Evolutionary conservation across 2,888 invertebrate species (phyloP).

Genomic region (Sturmia bella): DNA sequence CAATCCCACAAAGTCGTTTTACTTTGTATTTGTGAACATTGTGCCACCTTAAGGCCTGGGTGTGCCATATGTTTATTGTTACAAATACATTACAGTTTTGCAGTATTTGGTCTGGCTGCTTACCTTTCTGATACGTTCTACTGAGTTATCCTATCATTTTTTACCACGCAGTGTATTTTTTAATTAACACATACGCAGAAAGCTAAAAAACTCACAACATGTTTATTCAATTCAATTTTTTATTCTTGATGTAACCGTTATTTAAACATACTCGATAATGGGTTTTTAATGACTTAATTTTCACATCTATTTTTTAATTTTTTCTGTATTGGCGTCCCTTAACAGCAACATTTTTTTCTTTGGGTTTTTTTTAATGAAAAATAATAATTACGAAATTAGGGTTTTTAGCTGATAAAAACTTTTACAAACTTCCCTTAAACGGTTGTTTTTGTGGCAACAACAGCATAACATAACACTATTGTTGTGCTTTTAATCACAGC

Average conservation of each 20-base stretch:
- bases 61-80: no score
- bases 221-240: slow-evolving; percentile 22
- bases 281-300: slow-evolving; percentile 69
- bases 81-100: no score
- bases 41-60: no score
- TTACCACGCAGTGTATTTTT: no score
- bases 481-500: background rate
- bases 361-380: background rate
- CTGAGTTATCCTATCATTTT: no score
- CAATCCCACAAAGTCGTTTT: no score
- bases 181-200: no score
- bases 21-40: no score
- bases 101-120: no score
- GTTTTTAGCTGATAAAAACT: slow-evolving; percentile 14
- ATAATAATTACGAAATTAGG: slow-evolving; percentile 61
- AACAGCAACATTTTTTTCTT: background rate
- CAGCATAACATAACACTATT: slow-evolving; percentile 20
- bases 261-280: slow-evolving; percentile 65
- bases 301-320: background rate
- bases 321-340: background rate
- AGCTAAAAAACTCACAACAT: no score
- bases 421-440: background rate
- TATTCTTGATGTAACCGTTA: slow-evolving; percentile 35
- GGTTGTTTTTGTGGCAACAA: slow-evolving; percentile 1
- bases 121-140: no score